These are phyloP conservation scores for Patiria pectinifera DNA, from an alignment of 53 echinoderm and acorn worm species.

Conservation along the genomic window DNA sequence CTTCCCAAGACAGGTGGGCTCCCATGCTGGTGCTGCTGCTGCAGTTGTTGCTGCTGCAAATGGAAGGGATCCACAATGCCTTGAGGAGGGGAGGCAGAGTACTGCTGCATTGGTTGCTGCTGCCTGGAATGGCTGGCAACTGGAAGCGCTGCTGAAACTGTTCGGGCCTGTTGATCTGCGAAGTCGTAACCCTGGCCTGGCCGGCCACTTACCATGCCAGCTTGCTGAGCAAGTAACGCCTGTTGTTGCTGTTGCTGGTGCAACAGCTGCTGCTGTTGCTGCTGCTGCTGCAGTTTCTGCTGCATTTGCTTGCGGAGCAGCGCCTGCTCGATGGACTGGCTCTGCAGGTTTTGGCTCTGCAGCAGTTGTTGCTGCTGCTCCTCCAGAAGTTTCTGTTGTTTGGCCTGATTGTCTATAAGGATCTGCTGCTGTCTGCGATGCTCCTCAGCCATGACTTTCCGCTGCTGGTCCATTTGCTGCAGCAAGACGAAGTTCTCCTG, in stretches of 20 bases:
- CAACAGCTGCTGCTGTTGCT: conserved; percentile 59
- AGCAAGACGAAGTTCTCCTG: conserved; percentile 82
- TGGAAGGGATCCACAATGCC: conserved; percentile 44
- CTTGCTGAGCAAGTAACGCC: conserved; percentile 60
- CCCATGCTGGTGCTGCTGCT: conserved; percentile 39
- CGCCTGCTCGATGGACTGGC: conserved; percentile 64
- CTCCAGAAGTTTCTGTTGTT: conserved; percentile 75
- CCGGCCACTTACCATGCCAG: conserved; percentile 12
- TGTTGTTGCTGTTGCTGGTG: conserved; percentile 60
- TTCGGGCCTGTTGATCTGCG: conserved; percentile 20
- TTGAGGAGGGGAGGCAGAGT: conserved; percentile 63
- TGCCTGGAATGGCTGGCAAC: conserved; percentile 35
- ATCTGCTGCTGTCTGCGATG: conserved; percentile 78
- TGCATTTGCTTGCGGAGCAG: conserved; percentile 51
- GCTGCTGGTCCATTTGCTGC: conserved; percentile 79
- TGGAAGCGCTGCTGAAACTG: conserved; percentile 59
- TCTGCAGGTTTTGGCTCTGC: conserved; percentile 56
- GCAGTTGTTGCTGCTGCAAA: conserved; percentile 34
- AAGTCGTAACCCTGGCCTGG: conserved; percentile 25
- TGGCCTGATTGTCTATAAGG: conserved; percentile 74
- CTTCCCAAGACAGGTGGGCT: conserved; percentile 32
- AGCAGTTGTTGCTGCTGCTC: conserved; percentile 56
- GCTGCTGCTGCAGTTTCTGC: conserved; percentile 60
- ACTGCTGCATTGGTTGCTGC: conserved; percentile 58
- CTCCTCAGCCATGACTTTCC: conserved; percentile 71